These are phyloP conservation scores for Chrysomela aeneicollis DNA, from an alignment of 2,888 invertebrate species.

Conservation along the genomic window DNA sequence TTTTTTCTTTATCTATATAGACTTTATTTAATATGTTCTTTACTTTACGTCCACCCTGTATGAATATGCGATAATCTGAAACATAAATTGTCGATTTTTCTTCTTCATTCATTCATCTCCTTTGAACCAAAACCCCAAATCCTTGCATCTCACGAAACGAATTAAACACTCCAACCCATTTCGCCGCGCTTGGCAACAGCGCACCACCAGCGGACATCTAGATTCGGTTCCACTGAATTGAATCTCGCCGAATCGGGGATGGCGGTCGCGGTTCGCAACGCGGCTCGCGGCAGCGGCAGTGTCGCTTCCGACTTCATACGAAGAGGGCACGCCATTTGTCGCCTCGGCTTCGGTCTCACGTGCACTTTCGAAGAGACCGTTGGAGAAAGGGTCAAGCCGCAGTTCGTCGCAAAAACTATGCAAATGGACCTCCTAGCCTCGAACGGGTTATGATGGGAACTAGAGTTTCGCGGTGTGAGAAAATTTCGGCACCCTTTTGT, in stretches of 20 bases:
- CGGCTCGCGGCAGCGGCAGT: no score
- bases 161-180: no score
- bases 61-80: no score
- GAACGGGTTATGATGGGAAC: slow-evolving; percentile 17
- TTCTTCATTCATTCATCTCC: no score
- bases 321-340: neutral
- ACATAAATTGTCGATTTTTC: no score
- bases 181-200: neutral
- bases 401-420: neutral
- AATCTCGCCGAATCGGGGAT: neutral
- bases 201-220: neutral
- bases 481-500: slow-evolving; percentile 16
- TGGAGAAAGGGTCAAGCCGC: neutral
- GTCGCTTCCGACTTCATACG: neutral
- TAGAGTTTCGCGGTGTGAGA: slow-evolving; percentile 13
- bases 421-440: neutral
- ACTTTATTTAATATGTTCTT: no score
- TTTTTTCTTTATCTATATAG: no score
- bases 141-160: no score
- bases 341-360: neutral
- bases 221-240: slow-evolving; percentile 2
- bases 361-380: neutral
- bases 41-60: no score
- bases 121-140: no score
- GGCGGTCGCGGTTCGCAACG: neutral